Conservation (phyloP, 1,140 invertebrate genomes). For the Coptotermes formosanus region DNA sequence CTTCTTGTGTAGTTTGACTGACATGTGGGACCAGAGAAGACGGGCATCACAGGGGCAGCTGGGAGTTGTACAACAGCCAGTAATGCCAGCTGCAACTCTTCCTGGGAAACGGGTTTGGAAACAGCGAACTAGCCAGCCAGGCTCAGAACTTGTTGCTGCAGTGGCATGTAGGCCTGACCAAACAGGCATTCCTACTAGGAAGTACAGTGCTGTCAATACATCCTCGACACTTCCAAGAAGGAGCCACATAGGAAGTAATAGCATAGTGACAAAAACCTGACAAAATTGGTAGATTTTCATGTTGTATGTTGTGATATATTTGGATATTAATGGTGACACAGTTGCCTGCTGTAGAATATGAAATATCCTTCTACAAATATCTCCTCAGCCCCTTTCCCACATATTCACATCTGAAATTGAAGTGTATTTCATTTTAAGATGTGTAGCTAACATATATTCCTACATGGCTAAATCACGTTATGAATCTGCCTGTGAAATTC, state of each 20-base stretch:
- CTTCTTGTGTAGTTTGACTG: background rate
- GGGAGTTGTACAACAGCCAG: background rate
- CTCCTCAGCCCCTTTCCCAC: background rate
- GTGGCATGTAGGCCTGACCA: background rate
- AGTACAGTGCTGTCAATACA: background rate
- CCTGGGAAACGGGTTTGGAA: background rate
- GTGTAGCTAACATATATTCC: background rate
- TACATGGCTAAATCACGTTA: background rate
- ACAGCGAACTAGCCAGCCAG: background rate
- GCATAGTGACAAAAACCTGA: background rate
- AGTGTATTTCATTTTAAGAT: background rate
- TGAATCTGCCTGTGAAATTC: background rate
- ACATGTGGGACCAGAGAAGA: background rate
- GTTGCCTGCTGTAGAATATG: background rate
- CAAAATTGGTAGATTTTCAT: background rate
- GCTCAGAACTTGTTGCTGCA: background rate
- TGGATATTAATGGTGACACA: background rate
- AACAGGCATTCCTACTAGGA: background rate
- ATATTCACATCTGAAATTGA: background rate
- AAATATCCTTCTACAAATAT: background rate
- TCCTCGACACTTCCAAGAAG: background rate
- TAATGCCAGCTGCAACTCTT: background rate
- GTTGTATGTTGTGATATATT: conserved; percentile 11
- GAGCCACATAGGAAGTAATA: background rate
- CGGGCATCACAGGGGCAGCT: background rate